These are phyloP conservation scores for Apodemia zela DNA, from an alignment of 2,888 invertebrate species.

Conservation along the genomic window DNA sequence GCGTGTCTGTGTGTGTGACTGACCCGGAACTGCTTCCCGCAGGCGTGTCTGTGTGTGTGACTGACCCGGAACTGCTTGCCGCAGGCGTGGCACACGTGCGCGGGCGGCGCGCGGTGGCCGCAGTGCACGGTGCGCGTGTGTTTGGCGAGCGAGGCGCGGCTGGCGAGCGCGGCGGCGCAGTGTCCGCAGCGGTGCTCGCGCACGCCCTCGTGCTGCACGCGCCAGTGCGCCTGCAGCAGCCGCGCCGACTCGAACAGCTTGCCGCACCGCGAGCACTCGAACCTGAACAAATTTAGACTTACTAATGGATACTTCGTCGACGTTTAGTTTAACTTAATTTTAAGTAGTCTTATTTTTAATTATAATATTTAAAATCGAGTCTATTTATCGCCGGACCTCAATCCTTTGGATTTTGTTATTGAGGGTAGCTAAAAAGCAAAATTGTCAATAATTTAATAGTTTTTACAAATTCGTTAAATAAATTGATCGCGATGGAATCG, in stretches of 20 bases:
- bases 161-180: slow-evolving; percentile 67
- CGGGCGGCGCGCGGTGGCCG: slow-evolving; percentile 41
- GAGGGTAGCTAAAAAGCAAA: too few species aligned
- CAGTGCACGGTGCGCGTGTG: slow-evolving; percentile 52
- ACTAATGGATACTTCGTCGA: too few species aligned
- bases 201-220: slow-evolving; percentile 61
- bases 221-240: slow-evolving; percentile 42
- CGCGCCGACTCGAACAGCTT: slow-evolving; percentile 45
- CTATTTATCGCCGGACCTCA: too few species aligned
- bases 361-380: too few species aligned
- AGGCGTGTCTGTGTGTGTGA: too few species aligned
- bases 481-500: too few species aligned
- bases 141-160: slow-evolving; percentile 49
- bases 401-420: too few species aligned
- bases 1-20: slow-evolving; percentile 25
- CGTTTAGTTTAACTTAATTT: too few species aligned
- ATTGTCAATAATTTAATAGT: too few species aligned
- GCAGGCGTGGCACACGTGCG: slow-evolving; percentile 62
- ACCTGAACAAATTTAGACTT: slow-evolving; percentile 28
- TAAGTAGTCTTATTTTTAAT: too few species aligned
- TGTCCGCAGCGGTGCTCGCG: slow-evolving; percentile 51
- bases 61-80: slow-evolving; percentile 62
- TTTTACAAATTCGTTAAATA: too few species aligned
- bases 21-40: too few species aligned
- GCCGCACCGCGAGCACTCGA: slow-evolving; percentile 48